Percentiles rank a stretch among this genome's conserved stretches.
Evolutionary conservation across 2,797 vertebrate species (phyloP).

Genomic region (Sebastes flavidus): DNA sequence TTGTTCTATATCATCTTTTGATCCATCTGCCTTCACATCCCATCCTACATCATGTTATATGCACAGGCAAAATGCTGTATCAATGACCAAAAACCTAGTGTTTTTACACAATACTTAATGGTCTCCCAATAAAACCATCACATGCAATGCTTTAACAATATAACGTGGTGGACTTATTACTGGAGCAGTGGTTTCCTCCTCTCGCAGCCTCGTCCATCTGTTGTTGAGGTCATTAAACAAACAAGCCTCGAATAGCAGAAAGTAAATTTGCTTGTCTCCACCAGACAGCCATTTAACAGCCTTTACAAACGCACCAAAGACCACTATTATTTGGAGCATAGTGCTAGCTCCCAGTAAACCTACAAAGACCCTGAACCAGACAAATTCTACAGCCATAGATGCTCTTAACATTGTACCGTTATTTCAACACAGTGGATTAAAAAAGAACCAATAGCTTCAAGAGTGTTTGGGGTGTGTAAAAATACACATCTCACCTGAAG

Average conservation of each 20-base stretch:
- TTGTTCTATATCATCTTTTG: background rate
- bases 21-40: background rate
- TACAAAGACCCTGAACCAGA: background rate
- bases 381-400: background rate
- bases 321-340: background rate
- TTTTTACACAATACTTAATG: background rate
- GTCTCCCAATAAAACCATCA: background rate
- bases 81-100: background rate
- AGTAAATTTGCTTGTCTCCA: conserved; percentile 32
- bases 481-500: background rate
- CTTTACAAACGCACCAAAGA: conserved; percentile 21
- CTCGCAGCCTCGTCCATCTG: conserved; percentile 25
- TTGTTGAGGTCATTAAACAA: conserved; percentile 38
- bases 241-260: conserved; percentile 17
- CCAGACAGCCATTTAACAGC: conserved; percentile 26
- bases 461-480: background rate
- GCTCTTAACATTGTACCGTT: background rate
- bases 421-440: background rate
- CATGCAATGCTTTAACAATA: background rate
- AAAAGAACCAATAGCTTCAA: background rate
- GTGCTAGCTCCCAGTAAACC: background rate
- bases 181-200: background rate
- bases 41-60: background rate
- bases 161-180: background rate
- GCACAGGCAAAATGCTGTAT: background rate